Conservation (phyloP, 2,113 vertebrate genomes). For the Prinia subflava region DNA sequence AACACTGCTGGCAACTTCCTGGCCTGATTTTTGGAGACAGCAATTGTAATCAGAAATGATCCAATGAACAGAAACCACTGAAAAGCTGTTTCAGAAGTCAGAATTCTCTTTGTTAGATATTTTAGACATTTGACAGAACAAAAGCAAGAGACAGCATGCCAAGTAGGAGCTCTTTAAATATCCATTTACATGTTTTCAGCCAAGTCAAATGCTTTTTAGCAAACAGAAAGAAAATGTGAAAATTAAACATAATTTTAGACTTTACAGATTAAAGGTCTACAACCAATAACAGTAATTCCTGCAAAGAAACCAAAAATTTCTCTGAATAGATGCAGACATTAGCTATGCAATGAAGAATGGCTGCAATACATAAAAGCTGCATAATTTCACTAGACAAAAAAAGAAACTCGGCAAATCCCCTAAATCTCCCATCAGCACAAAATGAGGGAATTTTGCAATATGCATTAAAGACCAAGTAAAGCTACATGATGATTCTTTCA, state of each 20-base stretch:
- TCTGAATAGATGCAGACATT: neutral
- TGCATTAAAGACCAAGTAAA: neutral
- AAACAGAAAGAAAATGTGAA: neutral
- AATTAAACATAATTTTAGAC: neutral
- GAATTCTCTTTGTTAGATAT: neutral
- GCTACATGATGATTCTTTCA: neutral
- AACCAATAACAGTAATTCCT: neutral
- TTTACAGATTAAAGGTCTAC: neutral
- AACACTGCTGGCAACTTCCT: neutral
- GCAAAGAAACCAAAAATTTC: neutral
- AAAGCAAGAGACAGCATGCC: neutral
- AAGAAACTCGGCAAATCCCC: accelerated
- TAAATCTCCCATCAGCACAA: neutral
- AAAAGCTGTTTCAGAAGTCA: neutral
- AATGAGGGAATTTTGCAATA: neutral
- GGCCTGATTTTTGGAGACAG: neutral
- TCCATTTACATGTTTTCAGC: neutral
- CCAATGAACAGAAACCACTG: neutral
- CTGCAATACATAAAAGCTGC: neutral
- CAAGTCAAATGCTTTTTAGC: neutral
- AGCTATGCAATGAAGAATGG: neutral
- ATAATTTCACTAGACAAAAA: neutral
- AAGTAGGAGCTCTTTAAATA: neutral
- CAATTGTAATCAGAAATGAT: neutral
- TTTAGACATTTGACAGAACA: neutral